A percentile compares a stretch with the other conserved stretches of the same genome.
phyloP scores from a whole-genome alignment of 37 sponge, comb jelly and placozoan species.

The Chondrosia reniformis region DNA sequence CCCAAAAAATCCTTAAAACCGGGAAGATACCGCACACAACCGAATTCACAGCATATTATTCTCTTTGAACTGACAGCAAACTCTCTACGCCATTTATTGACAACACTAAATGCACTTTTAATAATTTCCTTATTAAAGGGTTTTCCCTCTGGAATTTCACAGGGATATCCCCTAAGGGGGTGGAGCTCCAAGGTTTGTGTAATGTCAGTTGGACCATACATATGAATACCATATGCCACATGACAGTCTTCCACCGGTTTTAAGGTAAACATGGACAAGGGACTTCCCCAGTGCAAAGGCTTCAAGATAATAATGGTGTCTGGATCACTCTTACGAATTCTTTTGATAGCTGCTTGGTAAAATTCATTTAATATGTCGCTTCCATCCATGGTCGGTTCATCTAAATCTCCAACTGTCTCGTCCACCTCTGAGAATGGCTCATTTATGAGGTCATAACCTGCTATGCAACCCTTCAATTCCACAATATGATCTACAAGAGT shows the following conservation, averaged over 20 bases:
- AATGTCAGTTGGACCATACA: constrained; percentile 29
- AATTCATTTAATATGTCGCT: constrained; percentile 20
- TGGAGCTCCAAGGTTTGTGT: not conserved
- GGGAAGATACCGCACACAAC: constrained; percentile 23
- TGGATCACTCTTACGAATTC: constrained; percentile 28
- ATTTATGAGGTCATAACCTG: constrained; percentile 55
- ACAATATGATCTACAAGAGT: constrained; percentile 11
- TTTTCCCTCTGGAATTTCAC: not conserved
- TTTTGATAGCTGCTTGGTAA: constrained; percentile 1
- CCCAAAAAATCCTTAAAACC: constrained; percentile 27
- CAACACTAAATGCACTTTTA: not conserved
- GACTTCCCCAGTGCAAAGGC: constrained; percentile 16
- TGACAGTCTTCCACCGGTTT: constrained; percentile 27
- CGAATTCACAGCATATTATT: constrained; percentile 50
- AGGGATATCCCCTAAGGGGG: not conserved
- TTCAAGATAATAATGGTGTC: constrained; percentile 26
- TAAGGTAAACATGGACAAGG: constrained; percentile 19
- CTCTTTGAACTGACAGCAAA: constrained; percentile 18
- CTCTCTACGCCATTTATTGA: constrained; percentile 24
- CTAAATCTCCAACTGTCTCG: constrained; percentile 6
- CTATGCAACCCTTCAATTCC: constrained; percentile 18
- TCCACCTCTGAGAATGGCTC: constrained; percentile 46
- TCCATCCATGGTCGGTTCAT: constrained; percentile 12
- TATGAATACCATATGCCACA: constrained; percentile 36
- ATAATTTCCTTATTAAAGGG: not conserved